Percentiles rank a stretch among this genome's conserved stretches.
phyloP scores from a whole-genome alignment of 2,113 vertebrate species.

The Lichenostomus cassidix region DNA sequence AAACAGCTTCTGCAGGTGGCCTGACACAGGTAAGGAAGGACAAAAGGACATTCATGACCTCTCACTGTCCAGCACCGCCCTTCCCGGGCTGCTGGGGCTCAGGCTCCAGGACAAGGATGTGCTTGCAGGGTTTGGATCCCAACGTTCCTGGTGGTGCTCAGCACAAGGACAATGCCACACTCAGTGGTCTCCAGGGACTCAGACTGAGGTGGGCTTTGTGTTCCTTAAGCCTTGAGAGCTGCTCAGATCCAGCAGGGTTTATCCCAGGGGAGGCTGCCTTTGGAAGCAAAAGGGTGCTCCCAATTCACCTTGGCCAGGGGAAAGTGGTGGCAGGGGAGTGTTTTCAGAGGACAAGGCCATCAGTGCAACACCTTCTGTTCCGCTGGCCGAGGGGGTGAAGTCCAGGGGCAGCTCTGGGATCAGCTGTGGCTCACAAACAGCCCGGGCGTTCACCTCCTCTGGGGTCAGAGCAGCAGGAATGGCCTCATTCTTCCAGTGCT shows the following conservation, averaged over 20 bases:
- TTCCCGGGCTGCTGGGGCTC: fast-evolving
- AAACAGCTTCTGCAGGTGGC: background rate
- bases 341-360: conserved; percentile 28
- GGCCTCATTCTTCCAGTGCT: background rate
- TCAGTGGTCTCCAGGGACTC: fast-evolving
- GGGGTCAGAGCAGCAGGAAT: fast-evolving
- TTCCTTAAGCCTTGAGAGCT: background rate
- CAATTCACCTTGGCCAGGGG: background rate
- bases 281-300: background rate
- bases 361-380: conserved; percentile 62
- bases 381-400: conserved; percentile 43
- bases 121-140: background rate
- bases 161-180: fast-evolving
- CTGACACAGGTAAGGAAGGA: fast-evolving
- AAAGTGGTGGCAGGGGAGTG: background rate
- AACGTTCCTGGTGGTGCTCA: fast-evolving
- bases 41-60: background rate
- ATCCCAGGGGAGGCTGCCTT: background rate
- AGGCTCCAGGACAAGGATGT: background rate
- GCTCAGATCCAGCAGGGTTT: fast-evolving
- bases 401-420: conserved; percentile 32
- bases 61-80: background rate
- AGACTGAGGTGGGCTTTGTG: fast-evolving
- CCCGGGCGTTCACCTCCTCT: background rate
- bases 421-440: background rate